phyloP scores from a whole-genome alignment of 2,113 vertebrate species.

The Coptodon rendalli region DNA sequence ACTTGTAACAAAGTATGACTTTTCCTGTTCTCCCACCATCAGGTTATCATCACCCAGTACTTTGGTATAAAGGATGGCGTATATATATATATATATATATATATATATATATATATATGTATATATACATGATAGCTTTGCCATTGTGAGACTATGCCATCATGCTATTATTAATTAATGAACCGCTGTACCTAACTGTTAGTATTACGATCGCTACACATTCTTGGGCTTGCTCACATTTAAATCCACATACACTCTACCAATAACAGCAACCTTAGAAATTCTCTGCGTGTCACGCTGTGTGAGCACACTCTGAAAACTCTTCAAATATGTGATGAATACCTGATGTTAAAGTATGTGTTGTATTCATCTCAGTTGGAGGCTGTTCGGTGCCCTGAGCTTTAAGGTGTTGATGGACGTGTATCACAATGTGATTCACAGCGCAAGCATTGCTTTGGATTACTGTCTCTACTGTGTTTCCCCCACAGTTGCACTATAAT shows the following conservation, averaged over 20 bases:
- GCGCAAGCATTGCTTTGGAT: background rate
- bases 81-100: too few relatives aligned
- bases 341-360: background rate
- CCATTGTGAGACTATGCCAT: background rate
- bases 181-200: background rate
- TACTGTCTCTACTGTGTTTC: background rate
- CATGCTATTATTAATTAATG: background rate
- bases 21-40: background rate
- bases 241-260: background rate
- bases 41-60: background rate
- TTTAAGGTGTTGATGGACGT: background rate
- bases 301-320: background rate
- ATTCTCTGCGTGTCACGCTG: background rate
- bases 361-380: background rate
- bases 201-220: background rate
- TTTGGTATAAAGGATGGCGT: background rate
- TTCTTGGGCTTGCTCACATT: background rate
- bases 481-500: background rate
- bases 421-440: background rate
- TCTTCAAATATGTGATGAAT: background rate
- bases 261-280: background rate
- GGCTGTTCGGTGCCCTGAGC: background rate
- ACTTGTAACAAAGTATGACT: background rate
- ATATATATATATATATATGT: too few relatives aligned
- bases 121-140: background rate